Conservation (phyloP, 2,888 invertebrate genomes). For the Dasypolia templi region DNA sequence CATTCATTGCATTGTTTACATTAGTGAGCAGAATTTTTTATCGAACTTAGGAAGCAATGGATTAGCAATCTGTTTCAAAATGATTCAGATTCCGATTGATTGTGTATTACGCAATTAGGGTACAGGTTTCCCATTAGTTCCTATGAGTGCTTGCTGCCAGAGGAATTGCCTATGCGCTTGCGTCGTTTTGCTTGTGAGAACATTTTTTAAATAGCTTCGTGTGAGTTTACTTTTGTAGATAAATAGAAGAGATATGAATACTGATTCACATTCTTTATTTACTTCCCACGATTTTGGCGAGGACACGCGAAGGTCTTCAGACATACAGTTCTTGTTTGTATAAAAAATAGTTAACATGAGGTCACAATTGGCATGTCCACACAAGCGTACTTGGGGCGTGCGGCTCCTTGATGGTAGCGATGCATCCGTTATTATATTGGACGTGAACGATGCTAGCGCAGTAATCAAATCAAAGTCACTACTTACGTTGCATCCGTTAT, state of each 20-base stretch:
- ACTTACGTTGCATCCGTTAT: conserved; percentile 60
- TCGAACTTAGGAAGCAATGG: too few species aligned
- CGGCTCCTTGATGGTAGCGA: conserved; percentile 42
- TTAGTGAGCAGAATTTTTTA: too few species aligned
- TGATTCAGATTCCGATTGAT: too few species aligned
- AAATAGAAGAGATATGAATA: conserved; percentile 44
- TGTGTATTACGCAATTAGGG: too few species aligned
- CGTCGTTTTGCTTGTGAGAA: conserved; percentile 31
- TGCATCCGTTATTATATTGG: conserved; percentile 61
- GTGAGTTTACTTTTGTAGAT: conserved; percentile 40
- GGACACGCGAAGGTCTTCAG: conserved; percentile 59
- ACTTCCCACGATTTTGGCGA: conserved; percentile 50
- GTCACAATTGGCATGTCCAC: conserved; percentile 38
- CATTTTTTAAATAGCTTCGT: conserved; percentile 38
- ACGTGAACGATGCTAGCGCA: conserved; percentile 48
- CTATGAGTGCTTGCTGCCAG: conserved; percentile 40
- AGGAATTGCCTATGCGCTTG: conserved; percentile 18
- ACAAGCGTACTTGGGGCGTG: conserved; percentile 25
- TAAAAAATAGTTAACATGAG: conserved; percentile 24
- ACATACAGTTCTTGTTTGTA: conserved; percentile 21
- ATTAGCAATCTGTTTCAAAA: too few species aligned
- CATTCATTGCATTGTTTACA: too few species aligned
- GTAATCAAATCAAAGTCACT: conserved; percentile 57
- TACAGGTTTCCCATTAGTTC: conserved; percentile 59
- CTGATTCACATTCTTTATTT: conserved; percentile 45